These are phyloP conservation scores for Pantelozetes paolii DNA, from an alignment of 2,888 invertebrate genomes.

Conservation along the genomic window DNA sequence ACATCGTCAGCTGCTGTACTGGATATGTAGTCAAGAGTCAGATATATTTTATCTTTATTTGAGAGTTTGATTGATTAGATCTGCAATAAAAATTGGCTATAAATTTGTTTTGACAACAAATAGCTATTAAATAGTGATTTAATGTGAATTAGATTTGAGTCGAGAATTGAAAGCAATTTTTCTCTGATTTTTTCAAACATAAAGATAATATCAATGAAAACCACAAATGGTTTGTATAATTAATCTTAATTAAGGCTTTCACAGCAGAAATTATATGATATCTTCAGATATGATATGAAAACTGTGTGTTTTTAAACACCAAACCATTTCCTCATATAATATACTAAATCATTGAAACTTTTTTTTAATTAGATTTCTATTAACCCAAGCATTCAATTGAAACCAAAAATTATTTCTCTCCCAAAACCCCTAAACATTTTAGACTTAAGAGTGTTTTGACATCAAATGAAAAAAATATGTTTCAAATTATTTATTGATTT, in stretches of 20 bases:
- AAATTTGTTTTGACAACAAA: constrained; percentile 2
- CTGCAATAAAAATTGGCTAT: not conserved
- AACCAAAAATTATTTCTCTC: not conserved
- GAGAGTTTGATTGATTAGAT: not conserved
- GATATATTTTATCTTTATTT: not conserved
- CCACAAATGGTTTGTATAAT: constrained; percentile 4
- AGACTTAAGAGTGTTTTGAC: not conserved
- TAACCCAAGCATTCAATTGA: not conserved
- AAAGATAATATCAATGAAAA: constrained; percentile 4
- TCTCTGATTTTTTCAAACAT: not conserved
- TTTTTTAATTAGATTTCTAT: not conserved
- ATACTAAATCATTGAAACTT: not conserved
- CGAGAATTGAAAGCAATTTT: not conserved
- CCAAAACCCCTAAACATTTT: not conserved
- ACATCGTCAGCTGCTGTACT: too few relatives aligned
- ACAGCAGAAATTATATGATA: not conserved
- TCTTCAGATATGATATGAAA: not conserved
- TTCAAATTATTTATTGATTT: constrained; percentile 32
- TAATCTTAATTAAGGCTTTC: constrained; percentile 20
- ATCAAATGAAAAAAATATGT: not conserved
- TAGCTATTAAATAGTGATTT: not conserved
- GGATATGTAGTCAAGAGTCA: too few relatives aligned
- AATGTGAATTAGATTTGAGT: constrained; percentile 2
- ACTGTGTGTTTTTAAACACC: not conserved
- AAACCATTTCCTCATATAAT: not conserved